Evolutionary conservation across 2,888 invertebrate species (phyloP), one percentile per base, ranked within the genome.

Genomic region (Cryptocheilus praepositus): DNA sequence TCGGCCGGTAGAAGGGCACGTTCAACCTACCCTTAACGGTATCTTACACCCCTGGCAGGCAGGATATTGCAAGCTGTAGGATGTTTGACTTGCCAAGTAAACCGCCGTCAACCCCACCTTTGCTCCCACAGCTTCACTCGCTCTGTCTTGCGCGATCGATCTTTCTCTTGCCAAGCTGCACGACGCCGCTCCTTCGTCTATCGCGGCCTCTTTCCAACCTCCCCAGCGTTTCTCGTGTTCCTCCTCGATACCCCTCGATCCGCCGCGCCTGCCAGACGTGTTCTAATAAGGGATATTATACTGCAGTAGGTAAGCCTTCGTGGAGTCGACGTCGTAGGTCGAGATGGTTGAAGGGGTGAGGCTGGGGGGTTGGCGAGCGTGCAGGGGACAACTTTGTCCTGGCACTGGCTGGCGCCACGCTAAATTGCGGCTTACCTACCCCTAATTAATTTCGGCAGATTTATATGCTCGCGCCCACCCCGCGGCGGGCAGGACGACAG

Each of bases 41-140:
- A 81, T 82, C 85, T 85, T 83, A 80, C 78, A 80, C 79, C 71
- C 75, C 69, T 69, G 74, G 66, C 71, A 61, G 74, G 73, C 79
- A 81, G 84, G 84, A 85, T 86, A 85, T 85, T 85, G 83, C 83
- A 74, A 79, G 76, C 79, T 81, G 71, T 75, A 78, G 83, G 83
- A 80, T 86, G 83, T 85, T 85, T 85, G 84, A 85, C 83, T 85
- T 86, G 81, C 82, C 83, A 83, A 83, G 76, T 79, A 77, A 82
- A 80, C 77, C 80, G 69, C 61, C 56, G 51, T 45, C 58, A 55
- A 43, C 56, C 46, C 43, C 57, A 13, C 49, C 49, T 43, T 21
- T 15, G 16, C 25, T 55, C 15, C 45, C 8, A 3, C 15, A 16
- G 15, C 16, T n/a, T n/a, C 45, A 3, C 16, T 8, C 16, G 3